Evolutionary conservation across 1,140 invertebrate species (phyloP).

Genomic region (Drosophila littoralis): DNA sequence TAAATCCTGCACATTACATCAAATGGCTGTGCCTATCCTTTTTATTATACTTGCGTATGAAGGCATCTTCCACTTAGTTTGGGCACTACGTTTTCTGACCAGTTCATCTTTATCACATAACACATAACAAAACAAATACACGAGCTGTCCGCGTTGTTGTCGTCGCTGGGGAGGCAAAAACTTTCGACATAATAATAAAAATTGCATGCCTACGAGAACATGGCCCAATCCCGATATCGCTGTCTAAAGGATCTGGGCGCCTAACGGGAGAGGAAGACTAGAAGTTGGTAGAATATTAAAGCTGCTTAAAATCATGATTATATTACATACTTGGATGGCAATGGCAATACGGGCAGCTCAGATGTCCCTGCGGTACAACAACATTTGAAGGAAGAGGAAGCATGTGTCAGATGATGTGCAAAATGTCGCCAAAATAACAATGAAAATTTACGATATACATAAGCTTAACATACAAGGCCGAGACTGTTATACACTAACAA

Average conservation of each 20-base stretch:
- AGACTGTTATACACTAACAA: conserved; percentile 5
- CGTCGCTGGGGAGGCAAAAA: conserved; percentile 43
- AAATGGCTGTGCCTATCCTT: conserved; percentile 47
- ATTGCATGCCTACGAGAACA: conserved; percentile 63
- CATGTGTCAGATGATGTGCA: conserved; percentile 71
- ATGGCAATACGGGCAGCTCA: conserved; percentile 38
- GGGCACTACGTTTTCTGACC: conserved; percentile 45
- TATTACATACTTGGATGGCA: conserved; percentile 60
- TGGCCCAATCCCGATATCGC: neutral
- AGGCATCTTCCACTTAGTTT: neutral
- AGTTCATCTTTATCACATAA: conserved; percentile 72
- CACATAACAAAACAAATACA: conserved; percentile 42
- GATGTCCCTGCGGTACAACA: conserved; percentile 13
- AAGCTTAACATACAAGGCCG: neutral
- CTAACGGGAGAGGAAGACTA: neutral
- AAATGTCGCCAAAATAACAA: conserved; percentile 63
- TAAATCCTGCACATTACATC: conserved; percentile 73
- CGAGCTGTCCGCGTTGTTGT: conserved; percentile 14
- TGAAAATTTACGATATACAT: conserved; percentile 11
- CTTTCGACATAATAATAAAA: conserved; percentile 77
- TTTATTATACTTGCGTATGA: conserved; percentile 46
- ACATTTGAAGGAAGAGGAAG: neutral
- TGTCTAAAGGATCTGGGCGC: neutral
- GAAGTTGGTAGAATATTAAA: conserved; percentile 56
- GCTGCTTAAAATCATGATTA: conserved; percentile 76